These are phyloP conservation scores for Cyanoliseus patagonus DNA, from an alignment of 2,113 vertebrate species.

Conservation along the genomic window DNA sequence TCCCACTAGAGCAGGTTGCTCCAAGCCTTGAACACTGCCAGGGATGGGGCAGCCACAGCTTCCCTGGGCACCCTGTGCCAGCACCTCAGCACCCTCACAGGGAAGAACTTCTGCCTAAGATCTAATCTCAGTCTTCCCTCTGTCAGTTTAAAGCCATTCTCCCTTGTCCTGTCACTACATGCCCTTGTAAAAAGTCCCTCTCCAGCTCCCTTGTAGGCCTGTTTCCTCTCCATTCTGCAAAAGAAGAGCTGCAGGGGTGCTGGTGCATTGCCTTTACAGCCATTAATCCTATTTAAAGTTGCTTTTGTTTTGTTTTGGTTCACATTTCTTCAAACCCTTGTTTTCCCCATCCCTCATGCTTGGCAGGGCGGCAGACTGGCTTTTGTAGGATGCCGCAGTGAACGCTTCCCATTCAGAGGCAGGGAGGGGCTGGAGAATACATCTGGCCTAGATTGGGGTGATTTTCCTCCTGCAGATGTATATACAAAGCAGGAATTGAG, in stretches of 20 bases:
- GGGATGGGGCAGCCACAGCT: not conserved
- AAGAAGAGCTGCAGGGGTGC: not conserved
- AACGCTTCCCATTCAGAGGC: not conserved
- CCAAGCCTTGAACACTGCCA: not conserved
- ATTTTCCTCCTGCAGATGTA: not conserved
- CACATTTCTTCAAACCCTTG: not conserved
- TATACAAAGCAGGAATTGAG: not conserved
- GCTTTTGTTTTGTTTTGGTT: not conserved
- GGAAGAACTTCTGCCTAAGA: not conserved
- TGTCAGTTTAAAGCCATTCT: not conserved
- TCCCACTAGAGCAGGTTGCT: not conserved
- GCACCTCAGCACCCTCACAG: not conserved
- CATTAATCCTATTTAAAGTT: not conserved
- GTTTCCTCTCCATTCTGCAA: not conserved
- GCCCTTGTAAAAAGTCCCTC: not conserved
- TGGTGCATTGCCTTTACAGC: not conserved
- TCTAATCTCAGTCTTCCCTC: not conserved
- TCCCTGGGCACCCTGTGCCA: not conserved
- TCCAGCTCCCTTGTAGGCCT: not conserved
- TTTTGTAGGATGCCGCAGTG: not conserved
- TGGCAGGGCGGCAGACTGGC: not conserved
- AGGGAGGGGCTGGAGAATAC: slow-evolving; percentile 20
- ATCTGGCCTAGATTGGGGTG: not conserved
- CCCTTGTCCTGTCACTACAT: not conserved
- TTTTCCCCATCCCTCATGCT: not conserved